Base-by-base conservation (phyloP, 1,140 invertebrate genomes). In the Acromyrmex echinatior region DNA sequence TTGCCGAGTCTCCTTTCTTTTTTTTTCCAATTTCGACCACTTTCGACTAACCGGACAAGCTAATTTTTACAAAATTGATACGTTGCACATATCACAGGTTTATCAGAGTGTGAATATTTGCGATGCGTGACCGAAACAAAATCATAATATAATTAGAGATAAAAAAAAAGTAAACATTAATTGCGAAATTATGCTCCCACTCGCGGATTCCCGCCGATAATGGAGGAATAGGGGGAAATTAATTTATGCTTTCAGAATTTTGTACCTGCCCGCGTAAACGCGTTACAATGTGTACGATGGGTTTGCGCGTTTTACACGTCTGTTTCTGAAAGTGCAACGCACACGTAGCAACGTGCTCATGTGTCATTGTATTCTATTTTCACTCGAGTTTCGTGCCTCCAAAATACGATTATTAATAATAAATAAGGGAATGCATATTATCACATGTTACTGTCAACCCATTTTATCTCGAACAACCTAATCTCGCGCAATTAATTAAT, bases 31-130 rank as follows among this genome's bases (percentile, higher is more conserved):
- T 81, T 71, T 62, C 51, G 10, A 86, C 39, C 77, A 66, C 66
- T 80, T 65, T 82, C 86, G 53, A 51, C 66, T 80, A 70, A 82
- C 58, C 56, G 39, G 62, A 88, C 73, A 90, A 70, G 56, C 82
- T 86, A 90, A 88, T 89, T 89, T 89, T 87, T 85, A 51, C 74
- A 63, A 87, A 73, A 78, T 66, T 70, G 66, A 79, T 76, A 77
- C 62, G 49, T 79, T 85, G 45, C 49, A 28, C 25, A 21, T 73
- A 82, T 79, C 60, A 76, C 25, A 16, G 63, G 49, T 79, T 86
- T 79, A 74, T 76, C 56, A 68, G n/a, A 84, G 58, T 76, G 80
- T 62, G 71, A 84, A 84, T 84, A 76, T 62, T 7, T 63, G 49
- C 49, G 28, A 84, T 62, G 31, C 18, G 39, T 14, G 25, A 60